A percentile compares a stretch with the other conserved stretches of the same genome.
These are phyloP conservation scores for Metopia argyrocephala DNA, from an alignment of 2,888 invertebrate species.

Conservation along the genomic window DNA sequence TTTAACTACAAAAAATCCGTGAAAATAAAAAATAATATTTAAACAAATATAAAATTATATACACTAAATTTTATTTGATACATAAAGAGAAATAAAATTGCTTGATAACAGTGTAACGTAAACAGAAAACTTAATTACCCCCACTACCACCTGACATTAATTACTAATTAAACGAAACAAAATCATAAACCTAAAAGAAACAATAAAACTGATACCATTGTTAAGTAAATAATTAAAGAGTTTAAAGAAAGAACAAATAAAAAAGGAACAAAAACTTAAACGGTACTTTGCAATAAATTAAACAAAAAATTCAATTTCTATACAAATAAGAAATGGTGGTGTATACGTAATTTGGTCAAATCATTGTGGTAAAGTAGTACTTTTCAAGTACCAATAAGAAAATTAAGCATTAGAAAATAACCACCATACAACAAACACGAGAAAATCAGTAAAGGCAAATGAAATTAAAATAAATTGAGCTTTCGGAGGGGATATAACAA, in stretches of 20 bases:
- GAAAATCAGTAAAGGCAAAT: slow-evolving; percentile 13
- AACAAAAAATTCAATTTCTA: not conserved
- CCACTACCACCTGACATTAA: slow-evolving; percentile 17
- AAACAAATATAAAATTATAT: slow-evolving; percentile 19
- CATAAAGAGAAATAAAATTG: slow-evolving; percentile 7
- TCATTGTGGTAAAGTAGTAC: slow-evolving; percentile 35
- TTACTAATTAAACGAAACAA: not conserved
- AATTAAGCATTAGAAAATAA: slow-evolving; percentile 26
- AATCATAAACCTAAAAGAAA: slow-evolving; percentile 20
- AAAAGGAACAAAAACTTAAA: slow-evolving; percentile 41
- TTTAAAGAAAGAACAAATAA: slow-evolving; percentile 14
- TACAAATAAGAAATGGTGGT: slow-evolving; percentile 9
- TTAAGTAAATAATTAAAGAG: slow-evolving; percentile 38
- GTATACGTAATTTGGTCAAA: slow-evolving; percentile 55
- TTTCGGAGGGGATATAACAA: slow-evolving; percentile 43
- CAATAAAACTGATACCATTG: slow-evolving; percentile 15
- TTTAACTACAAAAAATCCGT: slow-evolving; percentile 40
- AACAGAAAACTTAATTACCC: slow-evolving; percentile 30
- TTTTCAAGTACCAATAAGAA: slow-evolving; percentile 10
- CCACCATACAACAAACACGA: slow-evolving; percentile 37
- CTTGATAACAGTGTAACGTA: slow-evolving; percentile 39
- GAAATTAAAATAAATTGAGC: slow-evolving; percentile 34
- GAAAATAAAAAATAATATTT: slow-evolving; percentile 22
- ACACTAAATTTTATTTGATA: not conserved
- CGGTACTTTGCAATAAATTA: slow-evolving; percentile 46